Base-by-base conservation (phyloP, 2,797 vertebrate species). In the Mus minutoides region DNA sequence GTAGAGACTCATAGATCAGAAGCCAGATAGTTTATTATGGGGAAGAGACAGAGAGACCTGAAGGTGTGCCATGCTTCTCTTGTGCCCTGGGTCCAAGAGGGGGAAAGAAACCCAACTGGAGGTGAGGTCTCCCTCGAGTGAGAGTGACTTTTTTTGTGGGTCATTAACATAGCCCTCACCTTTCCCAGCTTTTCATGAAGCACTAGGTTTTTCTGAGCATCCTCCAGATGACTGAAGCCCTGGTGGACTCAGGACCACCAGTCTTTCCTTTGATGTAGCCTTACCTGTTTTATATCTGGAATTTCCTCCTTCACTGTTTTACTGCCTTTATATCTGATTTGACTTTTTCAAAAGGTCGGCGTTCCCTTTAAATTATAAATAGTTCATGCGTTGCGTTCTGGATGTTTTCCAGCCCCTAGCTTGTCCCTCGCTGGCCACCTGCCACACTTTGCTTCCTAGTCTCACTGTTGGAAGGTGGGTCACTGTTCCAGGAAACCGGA, bases 331-430 rank as follows among this genome's bases (percentile, higher is more conserved):
- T 56, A 40, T 40, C 85, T 40, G 43, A 93, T 89, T 88, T 85
- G 40, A 73, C 73, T 92, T 93, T 95, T 95, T 93, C 88, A 54
- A 71, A 86, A 29, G 46, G 60, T 64, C 90, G 80, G 78, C 52
- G 75, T 96, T 76, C 26, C 14, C 21, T 34, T 80, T 73, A 49
- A 94, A 75, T 67, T 60, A 49, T n/a, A 58, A 96, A 79, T 58
- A 85, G 80, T 71, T 93, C 21, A 13, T 26, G 75, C 77, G n/a
- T n/a, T 1, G 14, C 31, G 46, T 71, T 76, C 83, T 14, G n/a
- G 49, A 67, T 62, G 90, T 92, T 90, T 58, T 73, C 34, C 52
- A 88, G 22, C 40, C 46, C 90, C 40, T 26, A 87, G 24, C 1
- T 2, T 78, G 37, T 83, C 62, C 52, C 56, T 94, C 86, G 8